Evolutionary conservation across 2,888 invertebrate species (phyloP), one percentile per base, ranked within the genome.

Genomic region (Chymomyza procnemis): DNA sequence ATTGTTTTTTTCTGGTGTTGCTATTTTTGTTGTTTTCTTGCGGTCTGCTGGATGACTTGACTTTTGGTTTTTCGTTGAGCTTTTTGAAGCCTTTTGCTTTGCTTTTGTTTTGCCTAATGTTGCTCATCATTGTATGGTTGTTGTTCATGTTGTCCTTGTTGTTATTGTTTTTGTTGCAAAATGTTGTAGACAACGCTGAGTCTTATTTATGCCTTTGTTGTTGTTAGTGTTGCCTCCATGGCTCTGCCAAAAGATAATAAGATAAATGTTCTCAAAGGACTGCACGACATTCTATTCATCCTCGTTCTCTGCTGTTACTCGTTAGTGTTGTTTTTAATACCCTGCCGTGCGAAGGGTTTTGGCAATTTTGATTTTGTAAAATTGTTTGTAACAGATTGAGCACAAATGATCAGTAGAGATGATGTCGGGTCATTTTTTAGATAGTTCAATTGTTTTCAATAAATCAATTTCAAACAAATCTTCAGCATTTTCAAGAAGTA

Each of bases 241-340:
- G 79, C 73, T 84, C 75, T 78, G 76, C 83, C 80, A 79, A 86
- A 85, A 85, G 79, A 85, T 85, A 86, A 85, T 87, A 85, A 85
- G 85, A 85, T 85, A 85, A 85, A 85, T 85, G 85, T 85, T 81
- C 88, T 86, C 86, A 77, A 85, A 85, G 85, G 88, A 85, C 88
- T 78, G 83, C 79, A 82, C 80, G 78, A 82, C 85, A 82, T 64
- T 72, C 68, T 68, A 66, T 71, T 48, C 57, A 64, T 34, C 50
- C 34, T 41, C 54, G 59, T 18, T 54, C 55, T 46, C 41, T 50
- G 50, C 16, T 19, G 9, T 8, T 50, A n/a, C 12, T 16, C 50
- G 19, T 50, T 50, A 19, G 16, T 50, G n/a, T 12, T 41, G 34
- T 50, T 16, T n/a, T 50, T 16, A 0, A 26, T 26, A 26, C 26